A percentile compares a stretch with the other conserved stretches of the same genome.
Evolutionary conservation across 2,888 invertebrate species (phyloP).

Genomic region (Lissocephala sabroskyi): DNA sequence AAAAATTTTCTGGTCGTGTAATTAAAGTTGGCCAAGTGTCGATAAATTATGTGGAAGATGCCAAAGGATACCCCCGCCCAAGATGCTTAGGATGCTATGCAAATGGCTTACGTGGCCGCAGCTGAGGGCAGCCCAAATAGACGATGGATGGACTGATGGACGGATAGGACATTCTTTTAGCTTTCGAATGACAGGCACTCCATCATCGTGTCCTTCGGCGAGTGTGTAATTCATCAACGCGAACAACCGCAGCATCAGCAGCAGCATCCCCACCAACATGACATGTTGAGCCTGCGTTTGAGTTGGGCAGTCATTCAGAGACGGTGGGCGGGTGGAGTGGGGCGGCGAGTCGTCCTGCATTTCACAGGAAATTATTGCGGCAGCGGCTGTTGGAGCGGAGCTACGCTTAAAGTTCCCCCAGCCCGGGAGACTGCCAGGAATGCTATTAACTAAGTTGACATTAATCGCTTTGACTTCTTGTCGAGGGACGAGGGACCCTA

Average conservation of each 20-base stretch:
- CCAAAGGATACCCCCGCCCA: too few relatives aligned
- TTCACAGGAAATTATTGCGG: slow-evolving; percentile 32
- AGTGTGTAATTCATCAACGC: slow-evolving; percentile 63
- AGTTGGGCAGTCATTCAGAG: slow-evolving; percentile 29
- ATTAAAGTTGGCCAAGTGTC: slow-evolving; percentile 65
- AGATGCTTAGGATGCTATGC: slow-evolving; percentile 57
- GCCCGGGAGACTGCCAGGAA: slow-evolving; percentile 29
- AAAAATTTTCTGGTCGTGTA: slow-evolving; percentile 43
- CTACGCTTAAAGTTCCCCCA: slow-evolving; percentile 43
- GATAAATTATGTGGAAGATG: slow-evolving; percentile 61
- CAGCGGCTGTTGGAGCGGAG: slow-evolving; percentile 7
- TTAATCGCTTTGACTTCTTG: slow-evolving; percentile 54
- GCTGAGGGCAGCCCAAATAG: slow-evolving; percentile 3
- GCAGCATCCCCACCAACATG: slow-evolving; percentile 27
- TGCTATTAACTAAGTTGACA: slow-evolving; percentile 64
- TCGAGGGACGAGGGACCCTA: not conserved
- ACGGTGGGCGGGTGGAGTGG: not conserved
- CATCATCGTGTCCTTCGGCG: slow-evolving; percentile 63
- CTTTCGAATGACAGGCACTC: slow-evolving; percentile 64
- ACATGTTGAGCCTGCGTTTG: slow-evolving; percentile 59
- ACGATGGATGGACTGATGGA: too few relatives aligned
- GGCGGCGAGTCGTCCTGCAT: not conserved
- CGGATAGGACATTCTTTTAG: slow-evolving; percentile 63
- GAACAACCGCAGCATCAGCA: slow-evolving; percentile 56
- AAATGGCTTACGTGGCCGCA: slow-evolving; percentile 45